Evolutionary conservation across 2,113 vertebrate genomes (phyloP).

Genomic region (Geococcyx californianus): DNA sequence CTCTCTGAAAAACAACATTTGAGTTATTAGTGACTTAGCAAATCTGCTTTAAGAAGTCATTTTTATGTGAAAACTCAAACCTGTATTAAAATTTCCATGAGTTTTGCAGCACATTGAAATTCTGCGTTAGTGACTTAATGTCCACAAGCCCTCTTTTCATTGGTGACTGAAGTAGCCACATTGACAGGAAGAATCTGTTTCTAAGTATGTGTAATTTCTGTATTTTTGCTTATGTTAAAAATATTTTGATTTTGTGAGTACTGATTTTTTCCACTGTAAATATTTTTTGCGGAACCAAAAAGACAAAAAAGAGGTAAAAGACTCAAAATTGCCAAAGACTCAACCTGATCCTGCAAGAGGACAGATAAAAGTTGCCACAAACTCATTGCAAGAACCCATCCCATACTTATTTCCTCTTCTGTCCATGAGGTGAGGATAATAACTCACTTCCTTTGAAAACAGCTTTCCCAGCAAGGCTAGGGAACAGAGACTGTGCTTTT

Average conservation of each 20-base stretch:
- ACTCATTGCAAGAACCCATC: background rate
- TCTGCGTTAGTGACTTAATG: background rate
- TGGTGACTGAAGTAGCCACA: background rate
- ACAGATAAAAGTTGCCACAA: background rate
- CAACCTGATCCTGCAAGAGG: background rate
- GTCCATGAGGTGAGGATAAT: background rate
- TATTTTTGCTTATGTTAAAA: background rate
- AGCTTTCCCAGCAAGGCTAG: background rate
- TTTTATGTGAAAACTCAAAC: background rate
- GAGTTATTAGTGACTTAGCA: background rate
- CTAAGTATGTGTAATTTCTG: background rate
- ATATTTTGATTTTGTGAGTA: background rate
- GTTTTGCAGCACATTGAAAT: background rate
- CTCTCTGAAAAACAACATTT: background rate
- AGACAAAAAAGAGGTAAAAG: background rate
- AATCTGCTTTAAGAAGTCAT: background rate
- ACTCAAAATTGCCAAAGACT: background rate
- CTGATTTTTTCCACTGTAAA: background rate
- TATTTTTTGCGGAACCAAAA: background rate
- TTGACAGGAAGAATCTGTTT: background rate
- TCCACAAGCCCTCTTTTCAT: background rate
- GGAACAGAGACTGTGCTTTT: background rate
- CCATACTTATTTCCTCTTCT: background rate
- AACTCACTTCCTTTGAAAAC: slow-evolving; percentile 9
- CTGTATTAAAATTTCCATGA: background rate